Evolutionary conservation across 2,113 vertebrate genomes (phyloP).

Genomic region (Neofelis nebulosa): DNA sequence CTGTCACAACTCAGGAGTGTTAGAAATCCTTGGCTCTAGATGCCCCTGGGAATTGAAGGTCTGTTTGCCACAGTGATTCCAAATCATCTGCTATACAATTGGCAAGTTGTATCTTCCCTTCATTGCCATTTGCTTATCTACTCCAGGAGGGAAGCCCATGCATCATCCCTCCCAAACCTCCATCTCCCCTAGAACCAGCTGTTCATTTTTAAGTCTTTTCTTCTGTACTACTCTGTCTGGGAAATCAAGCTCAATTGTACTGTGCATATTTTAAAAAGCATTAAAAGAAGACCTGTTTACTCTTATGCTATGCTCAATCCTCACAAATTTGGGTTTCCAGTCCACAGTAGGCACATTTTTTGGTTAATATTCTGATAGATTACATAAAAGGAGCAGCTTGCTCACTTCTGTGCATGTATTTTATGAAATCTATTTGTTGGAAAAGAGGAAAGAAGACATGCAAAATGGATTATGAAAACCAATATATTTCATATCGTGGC

Average conservation of each 20-base stretch:
- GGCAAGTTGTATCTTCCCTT: neutral
- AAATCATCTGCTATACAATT: neutral
- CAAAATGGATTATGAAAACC: neutral
- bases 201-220: neutral
- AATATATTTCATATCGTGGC: neutral
- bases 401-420: neutral
- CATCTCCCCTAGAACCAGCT: neutral
- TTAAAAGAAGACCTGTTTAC: neutral
- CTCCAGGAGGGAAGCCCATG: neutral
- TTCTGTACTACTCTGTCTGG: neutral
- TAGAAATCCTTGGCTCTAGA: neutral
- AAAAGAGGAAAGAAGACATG: neutral
- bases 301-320: neutral
- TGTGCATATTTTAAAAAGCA: neutral
- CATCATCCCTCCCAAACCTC: neutral
- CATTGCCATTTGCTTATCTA: neutral
- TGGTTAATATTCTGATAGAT: neutral
- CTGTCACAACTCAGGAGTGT: neutral
- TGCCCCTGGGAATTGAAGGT: neutral
- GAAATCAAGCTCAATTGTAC: neutral
- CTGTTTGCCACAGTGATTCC: neutral
- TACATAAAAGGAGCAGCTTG: neutral
- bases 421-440: slow-evolving; percentile 37
- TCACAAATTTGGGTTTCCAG: neutral
- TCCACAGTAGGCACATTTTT: neutral